Evolutionary conservation across 2,888 invertebrate genomes (phyloP).

Genomic region (Cryptophagus acutangulus): DNA sequence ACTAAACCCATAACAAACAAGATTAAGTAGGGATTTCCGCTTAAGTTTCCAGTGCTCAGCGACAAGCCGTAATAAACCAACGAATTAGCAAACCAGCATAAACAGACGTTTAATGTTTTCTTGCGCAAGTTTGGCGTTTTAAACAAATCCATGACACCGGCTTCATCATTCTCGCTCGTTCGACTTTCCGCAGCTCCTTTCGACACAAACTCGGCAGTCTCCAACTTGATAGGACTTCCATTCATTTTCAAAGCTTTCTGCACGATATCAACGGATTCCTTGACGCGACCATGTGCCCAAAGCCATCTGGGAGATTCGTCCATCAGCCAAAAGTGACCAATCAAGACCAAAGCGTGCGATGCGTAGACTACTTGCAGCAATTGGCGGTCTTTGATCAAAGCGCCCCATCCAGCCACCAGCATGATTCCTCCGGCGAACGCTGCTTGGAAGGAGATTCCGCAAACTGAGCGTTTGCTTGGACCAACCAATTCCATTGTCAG

Average conservation of each 20-base stretch:
- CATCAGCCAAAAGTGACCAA: constrained; percentile 83
- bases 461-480: constrained; percentile 69
- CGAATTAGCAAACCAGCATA: constrained; percentile 86
- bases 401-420: constrained; percentile 79
- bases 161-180: constrained; percentile 46
- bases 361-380: constrained; percentile 75
- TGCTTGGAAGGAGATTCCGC: constrained; percentile 75
- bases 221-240: constrained; percentile 57
- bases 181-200: constrained; percentile 51
- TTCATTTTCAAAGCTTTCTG: constrained; percentile 73
- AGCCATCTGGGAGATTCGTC: constrained; percentile 87
- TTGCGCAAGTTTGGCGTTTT: constrained; percentile 72
- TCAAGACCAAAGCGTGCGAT: constrained; percentile 64
- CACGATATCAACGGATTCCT: constrained; percentile 70
- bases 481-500: constrained; percentile 81
- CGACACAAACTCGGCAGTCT: constrained; percentile 62
- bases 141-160: constrained; percentile 68
- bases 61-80: constrained; percentile 82
- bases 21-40: constrained; percentile 76
- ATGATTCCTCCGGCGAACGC: constrained; percentile 77
- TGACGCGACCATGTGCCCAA: constrained; percentile 73
- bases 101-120: constrained; percentile 74
- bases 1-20: constrained; percentile 70
- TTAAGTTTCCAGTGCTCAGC: constrained; percentile 72
- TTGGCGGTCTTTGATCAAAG: constrained; percentile 66